Percentiles rank a stretch among this genome's conserved stretches.
phyloP scores from a whole-genome alignment of 1,140 invertebrate genomes.

The Pollicipes pollicipes region DNA sequence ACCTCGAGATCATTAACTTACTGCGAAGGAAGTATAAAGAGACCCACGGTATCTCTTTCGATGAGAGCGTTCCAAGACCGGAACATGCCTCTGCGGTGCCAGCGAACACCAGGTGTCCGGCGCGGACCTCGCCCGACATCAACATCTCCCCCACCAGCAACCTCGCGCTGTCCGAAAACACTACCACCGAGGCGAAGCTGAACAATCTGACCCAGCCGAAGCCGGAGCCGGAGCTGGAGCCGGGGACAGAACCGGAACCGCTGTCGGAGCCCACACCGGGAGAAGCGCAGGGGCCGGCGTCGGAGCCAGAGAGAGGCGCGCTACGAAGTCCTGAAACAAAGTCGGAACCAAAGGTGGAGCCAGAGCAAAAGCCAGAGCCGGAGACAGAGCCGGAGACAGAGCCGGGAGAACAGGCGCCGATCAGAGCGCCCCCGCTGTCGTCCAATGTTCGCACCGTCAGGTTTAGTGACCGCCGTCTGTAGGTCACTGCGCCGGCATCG shows the following conservation, averaged over 20 bases:
- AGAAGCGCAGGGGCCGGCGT: neutral
- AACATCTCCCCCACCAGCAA: neutral
- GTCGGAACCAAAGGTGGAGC: neutral
- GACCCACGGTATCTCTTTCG: neutral
- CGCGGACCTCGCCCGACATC: neutral
- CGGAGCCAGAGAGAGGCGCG: neutral
- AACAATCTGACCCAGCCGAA: neutral
- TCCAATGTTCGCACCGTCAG: too few relatives aligned
- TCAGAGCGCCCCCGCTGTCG: too few relatives aligned
- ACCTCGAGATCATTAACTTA: constrained; percentile 23
- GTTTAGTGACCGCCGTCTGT: too few relatives aligned
- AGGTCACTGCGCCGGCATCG: too few relatives aligned
- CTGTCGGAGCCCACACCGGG: neutral
- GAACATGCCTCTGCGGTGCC: neutral
- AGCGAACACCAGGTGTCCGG: neutral
- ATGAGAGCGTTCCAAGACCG: neutral
- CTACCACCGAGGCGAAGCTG: neutral
- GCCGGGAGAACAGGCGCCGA: too few relatives aligned
- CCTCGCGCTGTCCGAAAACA: neutral
- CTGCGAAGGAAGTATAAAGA: neutral
- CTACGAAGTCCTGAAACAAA: too few relatives aligned
- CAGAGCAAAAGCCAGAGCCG: too few relatives aligned
- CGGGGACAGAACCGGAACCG: neutral
- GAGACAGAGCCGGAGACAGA: neutral
- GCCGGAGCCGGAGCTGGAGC: neutral